Evolutionary conservation across 1,140 invertebrate species (phyloP).

Genomic region (Orussus abietinus): DNA sequence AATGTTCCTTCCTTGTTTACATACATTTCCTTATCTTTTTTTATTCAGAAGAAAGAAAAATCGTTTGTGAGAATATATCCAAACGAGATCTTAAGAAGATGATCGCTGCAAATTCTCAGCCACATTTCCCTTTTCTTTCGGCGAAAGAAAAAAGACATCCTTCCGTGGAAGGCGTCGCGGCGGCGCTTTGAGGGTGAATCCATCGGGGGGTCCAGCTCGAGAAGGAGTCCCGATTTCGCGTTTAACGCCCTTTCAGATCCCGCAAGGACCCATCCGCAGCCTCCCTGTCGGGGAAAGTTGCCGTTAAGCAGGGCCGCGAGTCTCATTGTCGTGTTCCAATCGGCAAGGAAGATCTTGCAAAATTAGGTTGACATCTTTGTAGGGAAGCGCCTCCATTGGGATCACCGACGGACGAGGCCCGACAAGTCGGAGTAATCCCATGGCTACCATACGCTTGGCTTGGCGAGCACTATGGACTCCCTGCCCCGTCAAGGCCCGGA

Average conservation of each 20-base stretch:
- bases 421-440: slow-evolving; percentile 37
- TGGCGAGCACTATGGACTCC: slow-evolving; percentile 24
- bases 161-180: neutral
- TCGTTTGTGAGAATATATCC: too few relatives aligned
- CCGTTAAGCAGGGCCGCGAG: neutral
- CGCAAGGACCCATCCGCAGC: too few relatives aligned
- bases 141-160: too few relatives aligned
- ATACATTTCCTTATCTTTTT: too few relatives aligned
- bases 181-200: neutral
- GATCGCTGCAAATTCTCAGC: too few relatives aligned
- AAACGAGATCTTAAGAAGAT: too few relatives aligned
- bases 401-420: slow-evolving; percentile 22
- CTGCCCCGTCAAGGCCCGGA: slow-evolving; percentile 22
- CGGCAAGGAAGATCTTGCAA: slow-evolving; percentile 23
- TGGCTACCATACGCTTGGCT: slow-evolving; percentile 37
- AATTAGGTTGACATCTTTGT: slow-evolving; percentile 38
- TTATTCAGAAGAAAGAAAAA: too few relatives aligned
- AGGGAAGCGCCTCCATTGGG: slow-evolving; percentile 23
- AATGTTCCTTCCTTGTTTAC: too few relatives aligned
- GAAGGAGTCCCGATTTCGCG: too few relatives aligned
- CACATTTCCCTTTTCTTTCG: too few relatives aligned
- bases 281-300: neutral
- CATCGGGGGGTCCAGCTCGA: neutral
- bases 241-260: slow-evolving; percentile 1
- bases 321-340: too few relatives aligned